These are phyloP conservation scores for Pseudochromis fuscus DNA, from an alignment of 2,797 vertebrate genomes.

Conservation along the genomic window DNA sequence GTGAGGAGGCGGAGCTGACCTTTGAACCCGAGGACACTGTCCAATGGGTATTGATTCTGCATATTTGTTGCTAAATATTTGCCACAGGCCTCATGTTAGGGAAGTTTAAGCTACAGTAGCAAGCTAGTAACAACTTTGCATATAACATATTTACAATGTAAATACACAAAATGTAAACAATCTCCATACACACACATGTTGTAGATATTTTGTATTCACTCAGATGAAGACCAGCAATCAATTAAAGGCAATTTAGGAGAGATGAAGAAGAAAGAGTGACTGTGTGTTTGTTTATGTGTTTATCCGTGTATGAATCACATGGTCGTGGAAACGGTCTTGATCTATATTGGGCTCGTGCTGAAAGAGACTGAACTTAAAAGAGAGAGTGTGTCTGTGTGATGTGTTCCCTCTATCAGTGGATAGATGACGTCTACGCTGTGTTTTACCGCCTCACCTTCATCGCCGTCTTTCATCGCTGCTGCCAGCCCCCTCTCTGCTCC, in stretches of 20 bases:
- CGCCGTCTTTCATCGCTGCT: slow-evolving; percentile 71
- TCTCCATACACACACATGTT: too few species aligned
- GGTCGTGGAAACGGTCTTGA: slow-evolving; percentile 29
- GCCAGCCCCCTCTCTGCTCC: slow-evolving; percentile 51
- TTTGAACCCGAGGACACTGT: too few species aligned
- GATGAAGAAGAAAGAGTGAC: slow-evolving; percentile 8
- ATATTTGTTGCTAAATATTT: too few species aligned
- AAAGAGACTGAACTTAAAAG: slow-evolving; percentile 70
- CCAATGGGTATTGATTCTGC: too few species aligned
- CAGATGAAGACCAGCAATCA: too few species aligned
- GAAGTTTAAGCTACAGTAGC: too few species aligned
- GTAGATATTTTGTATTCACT: too few species aligned
- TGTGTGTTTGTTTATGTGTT: slow-evolving; percentile 37
- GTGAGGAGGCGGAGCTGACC: too few species aligned
- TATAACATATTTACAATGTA: too few species aligned
- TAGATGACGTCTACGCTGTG: slow-evolving; percentile 66
- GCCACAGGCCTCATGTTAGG: too few species aligned
- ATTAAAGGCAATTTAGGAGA: slow-evolving; percentile 45
- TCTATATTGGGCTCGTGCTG: slow-evolving; percentile 51
- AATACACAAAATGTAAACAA: too few species aligned
- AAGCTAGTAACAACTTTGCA: too few species aligned
- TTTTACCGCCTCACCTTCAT: slow-evolving; percentile 73
- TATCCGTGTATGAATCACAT: slow-evolving; percentile 32
- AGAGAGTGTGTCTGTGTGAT: slow-evolving; percentile 59
- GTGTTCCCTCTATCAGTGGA: slow-evolving; percentile 66